Conservation (phyloP, 2,888 invertebrate genomes). For the Andrena bucephala region DNA sequence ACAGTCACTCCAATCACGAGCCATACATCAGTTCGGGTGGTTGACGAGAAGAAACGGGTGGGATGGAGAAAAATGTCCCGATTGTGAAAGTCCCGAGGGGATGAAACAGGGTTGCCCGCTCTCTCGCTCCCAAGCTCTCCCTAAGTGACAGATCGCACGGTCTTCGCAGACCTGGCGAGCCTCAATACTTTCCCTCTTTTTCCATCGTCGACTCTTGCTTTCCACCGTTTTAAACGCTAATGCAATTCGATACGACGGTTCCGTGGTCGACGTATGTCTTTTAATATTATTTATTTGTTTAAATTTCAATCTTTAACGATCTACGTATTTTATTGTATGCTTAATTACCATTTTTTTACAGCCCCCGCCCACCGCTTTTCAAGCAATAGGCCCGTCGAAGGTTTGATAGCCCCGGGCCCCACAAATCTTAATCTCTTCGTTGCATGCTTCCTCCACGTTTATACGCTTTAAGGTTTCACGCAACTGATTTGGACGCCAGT, state of each 20-base stretch:
- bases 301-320: too few relatives aligned
- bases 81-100: conserved; percentile 75
- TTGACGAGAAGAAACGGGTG: conserved; percentile 62
- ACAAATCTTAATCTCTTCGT: too few relatives aligned
- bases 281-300: not conserved
- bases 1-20: conserved; percentile 80
- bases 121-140: conserved; percentile 52
- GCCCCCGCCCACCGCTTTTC: too few relatives aligned
- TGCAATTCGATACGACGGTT: not conserved
- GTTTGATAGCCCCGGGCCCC: too few relatives aligned
- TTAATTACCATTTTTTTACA: too few relatives aligned
- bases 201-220: not conserved
- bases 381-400: too few relatives aligned
- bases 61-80: conserved; percentile 68
- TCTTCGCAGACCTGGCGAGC: conserved; percentile 3
- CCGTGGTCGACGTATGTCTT: too few relatives aligned
- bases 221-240: not conserved
- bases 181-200: not conserved
- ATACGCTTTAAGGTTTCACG: not conserved
- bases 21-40: conserved; percentile 77
- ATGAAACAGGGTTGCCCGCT: conserved; percentile 53
- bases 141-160: conserved; percentile 68
- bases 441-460: too few relatives aligned
- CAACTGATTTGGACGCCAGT: conserved; percentile 4
- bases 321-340: too few relatives aligned